A percentile compares a stretch with the other conserved stretches of the same genome.
Conservation (phyloP, 2,797 vertebrate species). For the Centropyge bicolor region DNA sequence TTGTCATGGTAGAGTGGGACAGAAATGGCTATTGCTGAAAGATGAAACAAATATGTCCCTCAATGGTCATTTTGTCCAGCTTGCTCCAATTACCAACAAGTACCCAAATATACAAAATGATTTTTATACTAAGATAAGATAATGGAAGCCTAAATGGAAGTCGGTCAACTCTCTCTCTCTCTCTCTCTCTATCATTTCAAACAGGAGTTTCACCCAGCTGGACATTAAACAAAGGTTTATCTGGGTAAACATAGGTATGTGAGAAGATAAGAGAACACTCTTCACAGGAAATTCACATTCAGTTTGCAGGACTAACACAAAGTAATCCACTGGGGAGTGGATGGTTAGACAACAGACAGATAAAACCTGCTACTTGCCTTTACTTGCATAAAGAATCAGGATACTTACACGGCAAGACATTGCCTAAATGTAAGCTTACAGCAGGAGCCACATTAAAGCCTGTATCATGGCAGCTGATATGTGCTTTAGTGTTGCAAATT, state of each 20-base stretch:
- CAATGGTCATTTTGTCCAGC: no score
- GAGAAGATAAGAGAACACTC: neutral
- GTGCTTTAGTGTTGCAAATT: neutral
- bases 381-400: neutral
- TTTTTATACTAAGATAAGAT: slow-evolving; percentile 5
- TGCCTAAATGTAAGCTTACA: neutral
- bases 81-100: neutral
- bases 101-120: neutral
- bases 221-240: slow-evolving; percentile 7
- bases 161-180: neutral
- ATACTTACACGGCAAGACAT: neutral
- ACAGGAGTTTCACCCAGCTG: neutral
- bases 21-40: neutral
- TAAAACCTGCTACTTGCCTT: neutral
- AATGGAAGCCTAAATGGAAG: neutral
- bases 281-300: neutral
- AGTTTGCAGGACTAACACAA: neutral
- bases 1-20: neutral
- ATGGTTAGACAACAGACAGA: neutral
- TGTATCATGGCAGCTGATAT: neutral
- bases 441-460: neutral
- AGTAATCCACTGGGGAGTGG: neutral
- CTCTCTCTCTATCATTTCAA: slow-evolving; percentile 1
- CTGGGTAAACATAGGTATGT: neutral
- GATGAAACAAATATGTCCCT: neutral